Percentiles rank a stretch among this genome's conserved stretches.
These are phyloP conservation scores for Chamaedrilus cognettii DNA, from an alignment of 2,888 invertebrate species.

Conservation along the genomic window DNA sequence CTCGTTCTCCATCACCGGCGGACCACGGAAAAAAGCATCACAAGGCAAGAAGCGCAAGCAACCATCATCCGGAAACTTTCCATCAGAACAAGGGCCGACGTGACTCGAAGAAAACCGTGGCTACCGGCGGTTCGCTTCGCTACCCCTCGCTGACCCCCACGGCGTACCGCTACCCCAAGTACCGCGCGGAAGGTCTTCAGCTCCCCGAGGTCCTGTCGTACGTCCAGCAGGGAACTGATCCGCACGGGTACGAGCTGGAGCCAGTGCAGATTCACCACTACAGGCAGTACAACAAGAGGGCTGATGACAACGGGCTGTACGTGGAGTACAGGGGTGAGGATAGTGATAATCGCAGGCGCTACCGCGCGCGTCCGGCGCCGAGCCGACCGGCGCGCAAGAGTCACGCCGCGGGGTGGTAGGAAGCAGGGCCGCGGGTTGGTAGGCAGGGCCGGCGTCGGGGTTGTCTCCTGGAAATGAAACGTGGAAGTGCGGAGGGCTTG, in stretches of 20 bases:
- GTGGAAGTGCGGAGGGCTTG: no score
- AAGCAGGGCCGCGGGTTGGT: no score
- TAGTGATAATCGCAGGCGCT: background rate
- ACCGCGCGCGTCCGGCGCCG: background rate
- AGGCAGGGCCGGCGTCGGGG: no score
- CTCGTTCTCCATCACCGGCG: background rate
- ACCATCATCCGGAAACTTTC: background rate
- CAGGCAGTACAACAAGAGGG: background rate
- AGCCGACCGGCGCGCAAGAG: no score
- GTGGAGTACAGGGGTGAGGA: constrained; percentile 5
- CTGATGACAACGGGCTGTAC: background rate
- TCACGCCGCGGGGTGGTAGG: no score
- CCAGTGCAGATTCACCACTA: background rate
- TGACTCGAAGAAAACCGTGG: background rate
- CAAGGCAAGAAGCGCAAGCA: no score
- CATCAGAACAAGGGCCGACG: background rate
- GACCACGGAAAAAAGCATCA: no score
- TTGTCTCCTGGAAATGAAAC: no score
- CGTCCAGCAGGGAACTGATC: background rate
- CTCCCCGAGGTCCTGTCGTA: constrained; percentile 6
- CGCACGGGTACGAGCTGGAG: background rate
- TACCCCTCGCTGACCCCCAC: background rate
- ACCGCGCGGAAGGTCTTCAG: background rate
- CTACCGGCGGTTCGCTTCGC: background rate
- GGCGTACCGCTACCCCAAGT: constrained; percentile 1